Base-by-base conservation (phyloP, 2,113 vertebrate genomes). In the Tricholaema leucomelas region DNA sequence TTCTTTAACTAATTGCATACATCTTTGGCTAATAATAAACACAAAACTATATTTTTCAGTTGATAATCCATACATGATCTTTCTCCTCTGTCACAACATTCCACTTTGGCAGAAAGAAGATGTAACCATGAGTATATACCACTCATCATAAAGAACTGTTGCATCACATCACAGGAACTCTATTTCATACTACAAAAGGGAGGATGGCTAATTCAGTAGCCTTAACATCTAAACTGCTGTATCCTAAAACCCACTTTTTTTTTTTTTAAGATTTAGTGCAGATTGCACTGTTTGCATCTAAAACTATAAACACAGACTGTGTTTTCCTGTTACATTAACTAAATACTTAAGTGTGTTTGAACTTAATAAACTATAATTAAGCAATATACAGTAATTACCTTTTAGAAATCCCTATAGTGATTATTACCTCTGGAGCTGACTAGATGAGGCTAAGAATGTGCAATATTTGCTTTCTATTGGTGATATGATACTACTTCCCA, bases 311-410 rank as follows among this genome's bases (percentile, higher is more conserved):
- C 70, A 92, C 72, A 92, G 91, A 81, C 64, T 79, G 81, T 91
- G 58, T 86, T 91, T 94, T 93, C 88, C 89, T 91, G 86, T 91
- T 90, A 75, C 55, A 94, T 86, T 81, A 91, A 90, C 82, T 90
- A 91, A 95, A 95, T 69, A 78, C 52, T 87, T 92, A 93, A 91
- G 85, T 85, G 95, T 89, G 11, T 36, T 92, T 95, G 91, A 94
- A 94, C 79, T 90, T 94, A 96, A 94, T 95, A 93, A 92, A 63
- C 60, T 90, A 85, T 94, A 94, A 94, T 97, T 96, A 96, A 96
- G 94, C 93, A 96, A 97, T 94, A 97, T 95, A 96, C 88, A 96
- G 95, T 96, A 97, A 98, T 97, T 97, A 97, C 93, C 91, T 97
- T 96, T 96, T 91, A 94, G 92, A 96, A 97, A 91, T 97, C 95